Evolutionary conservation across 2,113 vertebrate genomes (phyloP), one percentile per base, ranked within the genome.

Genomic region (Melanerpes formicivorus): DNA sequence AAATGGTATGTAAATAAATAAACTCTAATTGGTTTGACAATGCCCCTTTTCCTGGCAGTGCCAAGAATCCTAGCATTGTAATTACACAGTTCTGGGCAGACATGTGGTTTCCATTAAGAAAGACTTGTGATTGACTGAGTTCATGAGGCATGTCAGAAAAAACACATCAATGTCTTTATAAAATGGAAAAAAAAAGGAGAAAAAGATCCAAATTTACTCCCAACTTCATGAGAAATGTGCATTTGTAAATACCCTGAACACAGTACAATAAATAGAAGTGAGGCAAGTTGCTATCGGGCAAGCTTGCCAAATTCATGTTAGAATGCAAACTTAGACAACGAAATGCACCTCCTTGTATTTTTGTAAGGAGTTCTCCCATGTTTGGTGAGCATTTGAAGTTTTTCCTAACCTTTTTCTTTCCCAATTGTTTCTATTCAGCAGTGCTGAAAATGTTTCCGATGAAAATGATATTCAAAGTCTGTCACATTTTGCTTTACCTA

Each of bases 101-200:
- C 98, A 98, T 98, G 98, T 98, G 98, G 97, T 98, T 98, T 98
- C 97, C 97, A 98, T 98, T 98, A 98, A 97, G 97, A 97, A 96
- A 93, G 96, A 96, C 96, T 97, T 97, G 95, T 97, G 98, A 98
- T 98, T 98, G 97, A 97, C 97, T 97, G 97, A 97, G 97, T 98
- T 97, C 97, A 98, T 97, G 98, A 98, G 96, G 97, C 97, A 98
- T 98, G 97, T 98, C 98, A 98, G 96, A 97, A 97, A 97, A 98
- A 97, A 97, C 97, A 97, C 97, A 98, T 97, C 97, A 96, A 90
- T 91, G 97, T 98, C 97, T 97, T 96, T 94, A 96, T 95, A 96
- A 91, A 96, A 94, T 87, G 91, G 92, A 94, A 96, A 97, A 97
- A 97, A 97, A 40, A 40, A 11, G 40, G 11, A 97, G 97, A 40